These are phyloP conservation scores for Lasioglossum leucozonium DNA, from an alignment of 2,888 invertebrate genomes.

Conservation along the genomic window DNA sequence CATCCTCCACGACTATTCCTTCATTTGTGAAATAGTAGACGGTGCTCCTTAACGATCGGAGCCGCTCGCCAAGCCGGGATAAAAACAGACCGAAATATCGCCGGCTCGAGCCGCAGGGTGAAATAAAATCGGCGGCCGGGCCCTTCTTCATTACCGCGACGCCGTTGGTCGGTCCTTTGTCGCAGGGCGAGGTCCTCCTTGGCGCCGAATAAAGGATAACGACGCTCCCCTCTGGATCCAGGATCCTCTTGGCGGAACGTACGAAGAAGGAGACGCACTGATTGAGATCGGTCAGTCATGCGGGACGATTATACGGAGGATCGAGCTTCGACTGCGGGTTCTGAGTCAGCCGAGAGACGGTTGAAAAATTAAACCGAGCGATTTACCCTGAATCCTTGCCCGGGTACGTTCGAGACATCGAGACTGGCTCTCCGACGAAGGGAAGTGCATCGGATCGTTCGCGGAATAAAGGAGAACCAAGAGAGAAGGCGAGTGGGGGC, in stretches of 20 bases:
- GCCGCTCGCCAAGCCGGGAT: not conserved
- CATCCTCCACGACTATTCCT: not conserved
- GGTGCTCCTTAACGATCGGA: not conserved
- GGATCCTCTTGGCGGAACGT: constrained; percentile 20
- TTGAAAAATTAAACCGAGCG: constrained; percentile 57
- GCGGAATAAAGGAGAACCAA: constrained; percentile 15
- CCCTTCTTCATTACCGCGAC: constrained; percentile 31
- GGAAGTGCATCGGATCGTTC: constrained; percentile 35
- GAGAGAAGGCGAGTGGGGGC: not conserved
- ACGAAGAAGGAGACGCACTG: constrained; percentile 30
- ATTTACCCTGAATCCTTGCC: constrained; percentile 32
- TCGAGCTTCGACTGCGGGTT: constrained; percentile 42
- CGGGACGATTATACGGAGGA: constrained; percentile 54
- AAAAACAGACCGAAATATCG: not conserved
- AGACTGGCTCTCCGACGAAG: constrained; percentile 32
- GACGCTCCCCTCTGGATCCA: constrained; percentile 14
- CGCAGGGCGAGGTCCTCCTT: not conserved
- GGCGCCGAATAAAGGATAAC: constrained; percentile 30
- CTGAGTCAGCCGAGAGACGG: constrained; percentile 25
- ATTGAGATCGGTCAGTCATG: constrained; percentile 60
- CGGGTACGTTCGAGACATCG: constrained; percentile 18
- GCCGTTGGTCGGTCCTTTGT: constrained; percentile 28
- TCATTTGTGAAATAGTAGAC: not conserved
- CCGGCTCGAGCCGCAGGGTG: not conserved
- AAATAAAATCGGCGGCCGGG: constrained; percentile 19